Evolutionary conservation across 2,888 invertebrate species (phyloP).

Genomic region (Teleiodes luculella): DNA sequence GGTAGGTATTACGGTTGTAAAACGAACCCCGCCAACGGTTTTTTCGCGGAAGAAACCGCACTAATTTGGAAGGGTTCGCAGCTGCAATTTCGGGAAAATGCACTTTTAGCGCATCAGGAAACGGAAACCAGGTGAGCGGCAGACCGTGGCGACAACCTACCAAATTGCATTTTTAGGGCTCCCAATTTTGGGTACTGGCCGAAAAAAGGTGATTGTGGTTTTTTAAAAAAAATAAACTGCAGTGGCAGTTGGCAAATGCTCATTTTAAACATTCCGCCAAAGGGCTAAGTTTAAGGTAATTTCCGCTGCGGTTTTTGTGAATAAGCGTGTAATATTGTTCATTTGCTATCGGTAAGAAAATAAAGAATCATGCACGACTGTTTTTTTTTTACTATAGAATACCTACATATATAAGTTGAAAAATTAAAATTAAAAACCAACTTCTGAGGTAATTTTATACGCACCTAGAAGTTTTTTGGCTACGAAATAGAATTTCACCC

Average conservation of each 20-base stretch:
- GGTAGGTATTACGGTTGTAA: not conserved
- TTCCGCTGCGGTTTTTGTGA: no score
- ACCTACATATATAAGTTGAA: no score
- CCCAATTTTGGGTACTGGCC: slow-evolving; percentile 47
- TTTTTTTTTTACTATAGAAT: no score
- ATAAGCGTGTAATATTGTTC: no score
- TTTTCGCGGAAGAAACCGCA: slow-evolving; percentile 47
- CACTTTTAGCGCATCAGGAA: slow-evolving; percentile 62
- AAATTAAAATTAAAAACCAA: no score
- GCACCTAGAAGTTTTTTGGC: no score
- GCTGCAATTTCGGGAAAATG: slow-evolving; percentile 68
- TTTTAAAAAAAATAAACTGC: not conserved
- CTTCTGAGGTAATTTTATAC: no score
- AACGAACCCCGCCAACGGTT: not conserved
- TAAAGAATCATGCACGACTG: no score
- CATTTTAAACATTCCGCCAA: no score
- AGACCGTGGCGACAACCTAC: slow-evolving; percentile 61
- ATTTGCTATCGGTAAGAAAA: not conserved
- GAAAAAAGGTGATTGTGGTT: not conserved
- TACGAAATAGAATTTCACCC: no score
- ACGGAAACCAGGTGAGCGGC: slow-evolving; percentile 73
- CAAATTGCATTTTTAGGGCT: slow-evolving; percentile 75
- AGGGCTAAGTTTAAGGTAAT: no score
- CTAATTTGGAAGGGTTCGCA: slow-evolving; percentile 41
- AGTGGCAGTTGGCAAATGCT: not conserved